phyloP scores from a whole-genome alignment of 2,113 vertebrate genomes.

The Anseranas semipalmata region DNA sequence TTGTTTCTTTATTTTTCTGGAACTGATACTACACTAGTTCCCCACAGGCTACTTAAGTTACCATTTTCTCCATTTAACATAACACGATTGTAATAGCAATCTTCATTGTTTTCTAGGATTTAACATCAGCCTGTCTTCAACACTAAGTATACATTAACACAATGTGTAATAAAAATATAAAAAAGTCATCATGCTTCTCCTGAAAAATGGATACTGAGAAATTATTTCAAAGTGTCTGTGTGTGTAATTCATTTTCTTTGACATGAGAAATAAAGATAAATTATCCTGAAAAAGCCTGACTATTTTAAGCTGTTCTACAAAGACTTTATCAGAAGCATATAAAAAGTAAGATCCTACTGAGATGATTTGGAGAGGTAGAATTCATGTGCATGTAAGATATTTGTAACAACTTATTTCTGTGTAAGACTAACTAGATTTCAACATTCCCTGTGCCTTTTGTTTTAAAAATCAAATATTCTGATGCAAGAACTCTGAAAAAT shows the following conservation, averaged over 20 bases:
- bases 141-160: not conserved
- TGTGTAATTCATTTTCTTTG: not conserved
- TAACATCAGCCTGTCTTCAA: not conserved
- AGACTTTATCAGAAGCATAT: not conserved
- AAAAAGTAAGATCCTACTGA: not conserved
- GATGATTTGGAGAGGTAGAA: not conserved
- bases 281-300: not conserved
- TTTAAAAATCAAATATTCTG: not conserved
- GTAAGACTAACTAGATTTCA: not conserved
- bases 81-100: not conserved
- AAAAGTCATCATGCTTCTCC: not conserved
- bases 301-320: not conserved
- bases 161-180: not conserved
- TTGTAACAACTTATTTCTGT: not conserved
- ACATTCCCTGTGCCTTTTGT: accelerated
- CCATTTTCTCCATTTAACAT: not conserved
- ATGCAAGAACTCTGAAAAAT: not conserved
- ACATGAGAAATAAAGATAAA: not conserved
- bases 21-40: not conserved
- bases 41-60: not conserved
- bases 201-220: not conserved
- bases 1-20: not conserved
- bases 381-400: accelerated
- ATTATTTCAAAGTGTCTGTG: accelerated
- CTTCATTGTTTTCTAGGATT: not conserved